These are phyloP conservation scores for Halictus ligatus DNA, from an alignment of 2,888 invertebrate species.

Conservation along the genomic window DNA sequence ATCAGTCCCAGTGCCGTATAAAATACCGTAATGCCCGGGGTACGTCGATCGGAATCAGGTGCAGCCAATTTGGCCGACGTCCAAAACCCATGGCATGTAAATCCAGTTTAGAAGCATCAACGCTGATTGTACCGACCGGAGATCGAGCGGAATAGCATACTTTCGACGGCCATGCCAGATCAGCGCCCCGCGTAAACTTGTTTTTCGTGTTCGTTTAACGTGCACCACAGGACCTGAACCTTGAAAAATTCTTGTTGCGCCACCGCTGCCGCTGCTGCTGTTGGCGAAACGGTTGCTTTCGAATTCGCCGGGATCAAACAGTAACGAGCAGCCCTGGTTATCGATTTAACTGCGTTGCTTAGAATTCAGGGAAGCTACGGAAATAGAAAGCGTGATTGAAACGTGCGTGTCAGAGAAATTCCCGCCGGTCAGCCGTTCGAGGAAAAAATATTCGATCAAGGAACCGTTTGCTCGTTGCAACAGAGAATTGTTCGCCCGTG, in stretches of 20 bases:
- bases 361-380: background rate
- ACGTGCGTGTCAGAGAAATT: slow-evolving; percentile 11
- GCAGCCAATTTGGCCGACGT: slow-evolving; percentile 79
- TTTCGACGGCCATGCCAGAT: slow-evolving; percentile 59
- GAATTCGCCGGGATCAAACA: slow-evolving; percentile 18
- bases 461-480: background rate
- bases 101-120: slow-evolving; percentile 71
- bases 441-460: background rate
- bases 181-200: slow-evolving; percentile 39
- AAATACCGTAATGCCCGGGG: slow-evolving; percentile 75
- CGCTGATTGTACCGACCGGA: slow-evolving; percentile 62
- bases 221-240: slow-evolving; percentile 37
- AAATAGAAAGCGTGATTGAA: slow-evolving; percentile 9
- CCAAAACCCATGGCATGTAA: slow-evolving; percentile 79
- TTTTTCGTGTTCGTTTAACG: slow-evolving; percentile 48
- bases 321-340: slow-evolving; percentile 16
- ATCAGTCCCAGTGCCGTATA: slow-evolving; percentile 70
- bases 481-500: background rate
- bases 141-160: slow-evolving; percentile 64
- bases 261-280: background rate
- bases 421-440: background rate
- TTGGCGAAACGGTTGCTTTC: slow-evolving; percentile 11
- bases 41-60: slow-evolving; percentile 80
- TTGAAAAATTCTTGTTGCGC: slow-evolving; percentile 59
- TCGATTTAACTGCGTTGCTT: slow-evolving; percentile 31